phyloP scores from a whole-genome alignment of 2,797 vertebrate genomes.

The Phalloptychus januarius region DNA sequence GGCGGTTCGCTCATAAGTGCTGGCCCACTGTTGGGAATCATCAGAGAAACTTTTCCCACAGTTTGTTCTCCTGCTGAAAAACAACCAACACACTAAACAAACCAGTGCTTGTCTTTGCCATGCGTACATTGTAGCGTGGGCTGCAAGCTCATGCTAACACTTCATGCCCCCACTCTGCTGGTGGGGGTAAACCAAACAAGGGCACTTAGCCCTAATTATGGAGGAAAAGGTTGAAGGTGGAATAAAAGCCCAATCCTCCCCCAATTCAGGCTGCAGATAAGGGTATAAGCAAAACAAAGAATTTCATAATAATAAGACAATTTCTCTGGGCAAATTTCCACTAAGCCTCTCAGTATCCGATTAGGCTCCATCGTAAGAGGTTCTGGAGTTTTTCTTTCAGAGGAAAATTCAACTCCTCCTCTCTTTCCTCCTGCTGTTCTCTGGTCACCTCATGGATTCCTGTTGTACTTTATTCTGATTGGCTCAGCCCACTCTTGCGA shows the following conservation, averaged over 20 bases:
- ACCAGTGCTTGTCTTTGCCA: constrained; percentile 10
- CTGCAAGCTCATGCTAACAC: constrained; percentile 11
- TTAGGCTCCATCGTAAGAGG: constrained; percentile 56
- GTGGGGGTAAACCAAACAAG: constrained; percentile 40
- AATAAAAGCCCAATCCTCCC: constrained; percentile 65
- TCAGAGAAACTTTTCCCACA: constrained; percentile 30
- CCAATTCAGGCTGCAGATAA: constrained; percentile 63
- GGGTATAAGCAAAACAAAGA: constrained; percentile 64
- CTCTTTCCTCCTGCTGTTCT: constrained; percentile 33
- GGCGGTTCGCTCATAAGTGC: constrained; percentile 18
- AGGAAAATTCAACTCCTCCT: constrained; percentile 24
- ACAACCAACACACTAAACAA: constrained; percentile 8
- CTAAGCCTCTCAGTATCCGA: constrained; percentile 66
- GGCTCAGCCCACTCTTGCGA: constrained; percentile 71
- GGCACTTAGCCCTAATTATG: constrained; percentile 61
- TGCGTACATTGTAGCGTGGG: constrained; percentile 1
- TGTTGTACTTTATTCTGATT: constrained; percentile 56
- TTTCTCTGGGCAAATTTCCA: constrained; percentile 61
- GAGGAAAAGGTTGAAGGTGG: constrained; percentile 38
- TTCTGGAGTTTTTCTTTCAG: constrained; percentile 40
- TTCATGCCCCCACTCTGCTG: constrained; percentile 13
- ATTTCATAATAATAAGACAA: constrained; percentile 65
- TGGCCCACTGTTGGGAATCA: constrained; percentile 11
- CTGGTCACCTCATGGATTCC: constrained; percentile 33
- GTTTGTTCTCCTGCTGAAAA: constrained; percentile 14